Evolutionary conservation across 2,113 vertebrate species (phyloP).

Genomic region (Poeciliopsis occidentalis): DNA sequence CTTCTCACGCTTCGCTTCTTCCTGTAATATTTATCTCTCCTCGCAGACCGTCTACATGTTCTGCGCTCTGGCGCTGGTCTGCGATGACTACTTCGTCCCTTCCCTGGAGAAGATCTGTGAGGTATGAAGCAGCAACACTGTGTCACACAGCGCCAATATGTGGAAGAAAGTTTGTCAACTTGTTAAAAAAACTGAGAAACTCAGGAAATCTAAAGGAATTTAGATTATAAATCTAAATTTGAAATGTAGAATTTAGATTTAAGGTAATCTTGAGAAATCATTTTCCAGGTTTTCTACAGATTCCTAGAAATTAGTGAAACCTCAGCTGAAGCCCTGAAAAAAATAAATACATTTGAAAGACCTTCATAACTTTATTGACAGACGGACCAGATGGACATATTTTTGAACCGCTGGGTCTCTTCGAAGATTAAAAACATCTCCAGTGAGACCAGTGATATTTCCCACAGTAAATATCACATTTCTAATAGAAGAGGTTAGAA

Average conservation of each 20-base stretch:
- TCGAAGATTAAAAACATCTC: too few relatives aligned
- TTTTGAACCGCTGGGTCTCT: too few relatives aligned
- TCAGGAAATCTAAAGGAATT: too few relatives aligned
- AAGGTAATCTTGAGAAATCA: background rate
- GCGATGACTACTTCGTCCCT: slow-evolving; percentile 96
- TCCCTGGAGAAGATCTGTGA: slow-evolving; percentile 95
- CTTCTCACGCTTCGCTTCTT: background rate
- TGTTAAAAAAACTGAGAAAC: background rate
- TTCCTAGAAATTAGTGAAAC: background rate
- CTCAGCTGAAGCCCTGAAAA: background rate
- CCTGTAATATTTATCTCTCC: slow-evolving; percentile 24
- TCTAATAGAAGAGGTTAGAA: too few relatives aligned
- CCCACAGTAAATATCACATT: too few relatives aligned
- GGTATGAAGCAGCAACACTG: slow-evolving; percentile 68
- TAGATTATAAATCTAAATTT: too few relatives aligned
- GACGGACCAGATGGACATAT: too few relatives aligned
- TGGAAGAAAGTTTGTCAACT: background rate
- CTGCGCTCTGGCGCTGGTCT: slow-evolving; percentile 92
- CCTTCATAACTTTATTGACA: background rate
- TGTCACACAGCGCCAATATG: background rate
- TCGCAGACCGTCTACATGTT: slow-evolving; percentile 94
- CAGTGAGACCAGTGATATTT: too few relatives aligned
- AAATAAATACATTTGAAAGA: background rate
- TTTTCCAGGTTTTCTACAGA: background rate
- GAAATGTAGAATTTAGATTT: background rate